These are phyloP conservation scores for Solenopsis fugax DNA, from an alignment of 1,140 invertebrate genomes.

Conservation along the genomic window DNA sequence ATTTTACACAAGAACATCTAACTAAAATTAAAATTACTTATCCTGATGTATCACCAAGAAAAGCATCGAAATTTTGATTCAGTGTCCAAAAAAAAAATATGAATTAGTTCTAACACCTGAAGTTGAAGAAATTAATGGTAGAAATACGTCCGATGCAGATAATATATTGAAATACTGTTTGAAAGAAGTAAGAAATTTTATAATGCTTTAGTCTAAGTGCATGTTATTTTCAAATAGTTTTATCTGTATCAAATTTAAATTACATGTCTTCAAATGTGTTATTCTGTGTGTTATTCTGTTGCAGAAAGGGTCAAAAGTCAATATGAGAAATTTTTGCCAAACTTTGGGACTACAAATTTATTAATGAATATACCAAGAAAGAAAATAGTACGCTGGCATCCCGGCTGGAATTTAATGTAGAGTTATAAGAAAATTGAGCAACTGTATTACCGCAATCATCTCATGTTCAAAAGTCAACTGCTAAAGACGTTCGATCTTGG, in stretches of 20 bases:
- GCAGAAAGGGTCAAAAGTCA: slow-evolving; percentile 90
- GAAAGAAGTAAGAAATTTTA: slow-evolving; percentile 90
- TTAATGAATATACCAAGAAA: slow-evolving; percentile 90
- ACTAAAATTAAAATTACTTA: slow-evolving; percentile 95
- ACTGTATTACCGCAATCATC: slow-evolving; percentile 92
- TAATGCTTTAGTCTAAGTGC: slow-evolving; percentile 88
- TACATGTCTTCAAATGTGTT: slow-evolving; percentile 16
- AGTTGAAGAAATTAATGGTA: slow-evolving; percentile 85
- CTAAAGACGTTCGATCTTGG: slow-evolving; percentile 94
- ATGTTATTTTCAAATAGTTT: neutral
- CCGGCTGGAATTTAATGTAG: slow-evolving; percentile 95
- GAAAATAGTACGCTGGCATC: slow-evolving; percentile 96
- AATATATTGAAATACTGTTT: slow-evolving; percentile 86
- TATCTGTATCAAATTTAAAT: neutral
- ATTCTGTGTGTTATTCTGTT: slow-evolving; percentile 57
- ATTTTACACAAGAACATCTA: slow-evolving; percentile 92
- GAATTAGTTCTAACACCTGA: slow-evolving; percentile 90
- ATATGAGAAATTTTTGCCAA: slow-evolving; percentile 92
- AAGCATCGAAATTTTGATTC: slow-evolving; percentile 90
- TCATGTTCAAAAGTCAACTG: slow-evolving; percentile 90
- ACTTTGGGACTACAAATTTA: slow-evolving; percentile 90
- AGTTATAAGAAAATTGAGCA: slow-evolving; percentile 92
- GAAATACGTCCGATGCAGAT: slow-evolving; percentile 83
- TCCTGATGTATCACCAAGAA: slow-evolving; percentile 92
- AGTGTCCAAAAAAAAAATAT: slow-evolving; percentile 89